Evolutionary conservation across 2,797 vertebrate genomes (phyloP), one percentile per base, ranked within the genome.

Genomic region (Crenichthys baileyi): DNA sequence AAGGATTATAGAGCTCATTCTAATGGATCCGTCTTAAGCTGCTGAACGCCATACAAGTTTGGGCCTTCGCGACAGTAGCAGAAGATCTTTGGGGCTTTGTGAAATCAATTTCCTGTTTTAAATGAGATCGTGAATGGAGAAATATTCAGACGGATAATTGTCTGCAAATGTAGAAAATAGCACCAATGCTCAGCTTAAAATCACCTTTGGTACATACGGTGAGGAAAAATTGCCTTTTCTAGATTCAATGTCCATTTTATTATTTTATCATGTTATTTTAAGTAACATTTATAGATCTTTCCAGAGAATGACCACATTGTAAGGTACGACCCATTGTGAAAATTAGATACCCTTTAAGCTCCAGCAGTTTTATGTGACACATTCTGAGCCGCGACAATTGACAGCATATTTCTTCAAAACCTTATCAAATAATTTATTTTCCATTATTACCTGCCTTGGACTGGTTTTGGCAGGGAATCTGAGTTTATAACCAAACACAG

Each of bases 41-140:
- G 73, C 84, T 90, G 79, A 83, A 90, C 76, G 84, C 81, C 84
- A 86, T 77, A 86, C 39, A 85, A 76, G 74, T 84, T 72, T 72
- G 68, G 86, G 83, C 73, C 24, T 87, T 78, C 56, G 76, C 76
- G 71, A 89, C 82, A 87, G 72, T 55, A 79, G 78, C 83, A 83
- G 63, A 31, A 85, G 84, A 91, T 91, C 81, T 88, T 71, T 74
- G 72, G 79, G 87, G 39, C 77, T 90, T 72, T 80, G 76, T 85
- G 80, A 89, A 93, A 92, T 92, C 88, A 85, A 90, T 93, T 91
- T 85, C 78, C 73, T 75, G 61, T 85, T 73, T 87, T 81, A 87
- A 86, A 90, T 79, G 51, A 88, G 70, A 91, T 56, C 73, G 26
- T 50, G 77, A 85, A 80, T 82, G 58, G 58, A 75, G 71, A 72